These are phyloP conservation scores for Pristionchus mayeri DNA, from an alignment of 2,888 invertebrate genomes.

Conservation along the genomic window DNA sequence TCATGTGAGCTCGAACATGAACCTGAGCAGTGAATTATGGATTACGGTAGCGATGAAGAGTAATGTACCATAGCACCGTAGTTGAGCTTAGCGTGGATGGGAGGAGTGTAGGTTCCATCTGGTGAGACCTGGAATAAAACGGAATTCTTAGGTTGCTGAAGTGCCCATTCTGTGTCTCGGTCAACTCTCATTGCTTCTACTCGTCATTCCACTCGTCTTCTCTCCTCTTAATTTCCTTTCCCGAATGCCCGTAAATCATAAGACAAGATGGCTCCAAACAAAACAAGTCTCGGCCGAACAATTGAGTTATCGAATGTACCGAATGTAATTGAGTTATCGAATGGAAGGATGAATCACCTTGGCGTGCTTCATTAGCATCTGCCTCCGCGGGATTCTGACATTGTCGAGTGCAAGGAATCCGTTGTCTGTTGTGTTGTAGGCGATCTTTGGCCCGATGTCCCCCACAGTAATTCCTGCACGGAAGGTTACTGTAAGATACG, in stretches of 20 bases:
- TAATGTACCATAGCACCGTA: constrained; percentile 89
- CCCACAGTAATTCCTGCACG: constrained; percentile 87
- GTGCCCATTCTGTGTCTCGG: no score
- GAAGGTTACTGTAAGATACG: neutral
- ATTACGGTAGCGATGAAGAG: neutral
- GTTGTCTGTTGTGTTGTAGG: constrained; percentile 92
- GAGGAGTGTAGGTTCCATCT: constrained; percentile 89
- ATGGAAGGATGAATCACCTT: constrained; percentile 81
- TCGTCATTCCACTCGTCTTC: no score
- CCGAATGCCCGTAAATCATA: no score
- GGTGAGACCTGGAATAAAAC: constrained; percentile 49
- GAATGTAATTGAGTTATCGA: no score
- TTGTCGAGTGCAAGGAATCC: constrained; percentile 91
- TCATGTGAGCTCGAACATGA: constrained; percentile 89
- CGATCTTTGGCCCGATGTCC: constrained; percentile 94
- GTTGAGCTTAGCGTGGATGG: constrained; percentile 87
- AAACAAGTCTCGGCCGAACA: no score
- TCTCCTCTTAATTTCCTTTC: no score
- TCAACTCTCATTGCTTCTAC: no score
- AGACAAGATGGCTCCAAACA: no score
- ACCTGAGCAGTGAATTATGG: neutral
- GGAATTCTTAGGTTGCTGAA: no score
- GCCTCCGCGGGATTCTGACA: constrained; percentile 88
- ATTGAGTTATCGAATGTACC: neutral
- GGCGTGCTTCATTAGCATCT: constrained; percentile 94